These are phyloP conservation scores for Ictidomys tridecemlineatus DNA, from an alignment of 2,113 vertebrate genomes.

Conservation along the genomic window DNA sequence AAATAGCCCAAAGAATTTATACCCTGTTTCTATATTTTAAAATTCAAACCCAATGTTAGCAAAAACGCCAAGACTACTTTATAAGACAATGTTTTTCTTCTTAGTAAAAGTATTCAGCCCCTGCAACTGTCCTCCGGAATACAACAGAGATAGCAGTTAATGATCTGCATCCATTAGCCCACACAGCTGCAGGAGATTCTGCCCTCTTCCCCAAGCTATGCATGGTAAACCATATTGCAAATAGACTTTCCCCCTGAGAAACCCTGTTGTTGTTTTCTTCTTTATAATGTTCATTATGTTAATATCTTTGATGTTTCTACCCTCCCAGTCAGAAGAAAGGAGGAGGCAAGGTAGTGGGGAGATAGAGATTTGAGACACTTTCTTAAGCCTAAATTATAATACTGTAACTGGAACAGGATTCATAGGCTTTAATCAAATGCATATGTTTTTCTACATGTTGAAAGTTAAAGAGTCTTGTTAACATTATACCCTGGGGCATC, in stretches of 20 bases:
- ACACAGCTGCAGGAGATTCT: neutral
- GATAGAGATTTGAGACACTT: conserved; percentile 7
- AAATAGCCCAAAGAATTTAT: too few species aligned
- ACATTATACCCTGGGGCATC: too few species aligned
- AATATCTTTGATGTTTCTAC: conserved; percentile 37
- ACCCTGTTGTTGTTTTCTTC: neutral
- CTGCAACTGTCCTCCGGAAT: neutral
- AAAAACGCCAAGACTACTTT: conserved; percentile 44
- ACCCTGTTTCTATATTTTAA: too few species aligned
- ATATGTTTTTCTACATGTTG: conserved; percentile 20
- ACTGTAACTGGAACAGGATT: neutral
- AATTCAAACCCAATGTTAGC: too few species aligned
- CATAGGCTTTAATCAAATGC: conserved; percentile 54
- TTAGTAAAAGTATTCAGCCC: conserved; percentile 39
- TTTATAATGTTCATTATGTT: conserved; percentile 55
- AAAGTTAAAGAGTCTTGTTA: neutral
- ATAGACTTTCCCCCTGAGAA: conserved; percentile 1
- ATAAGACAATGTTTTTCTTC: neutral
- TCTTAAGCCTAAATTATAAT: conserved; percentile 44
- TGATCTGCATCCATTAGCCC: neutral
- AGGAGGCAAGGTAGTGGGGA: neutral
- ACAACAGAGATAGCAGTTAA: neutral
- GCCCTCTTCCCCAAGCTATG: neutral
- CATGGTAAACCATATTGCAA: neutral
- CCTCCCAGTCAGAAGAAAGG: neutral